phyloP scores from a whole-genome alignment of 2,888 invertebrate species.

The Microplitis deprimator region DNA sequence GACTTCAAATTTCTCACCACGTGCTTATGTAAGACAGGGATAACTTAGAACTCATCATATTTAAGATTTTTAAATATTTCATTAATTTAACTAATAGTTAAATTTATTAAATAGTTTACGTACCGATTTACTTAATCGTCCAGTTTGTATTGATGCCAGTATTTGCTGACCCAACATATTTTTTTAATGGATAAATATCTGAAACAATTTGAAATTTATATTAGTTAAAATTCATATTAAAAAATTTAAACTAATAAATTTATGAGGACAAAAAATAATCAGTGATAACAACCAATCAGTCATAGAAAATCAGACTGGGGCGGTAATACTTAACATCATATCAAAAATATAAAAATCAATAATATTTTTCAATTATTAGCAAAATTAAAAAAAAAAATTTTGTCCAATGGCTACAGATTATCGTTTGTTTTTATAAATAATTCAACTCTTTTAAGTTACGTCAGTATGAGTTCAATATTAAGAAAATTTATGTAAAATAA shows the following conservation, averaged over 20 bases:
- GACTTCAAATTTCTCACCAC: slow-evolving; percentile 58
- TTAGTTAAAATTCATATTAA: slow-evolving; percentile 15
- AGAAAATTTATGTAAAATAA: no score
- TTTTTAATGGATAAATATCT: not conserved
- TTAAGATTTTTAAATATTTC: slow-evolving; percentile 21
- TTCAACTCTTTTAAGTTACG: no score
- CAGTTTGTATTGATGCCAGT: not conserved
- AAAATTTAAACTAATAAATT: not conserved
- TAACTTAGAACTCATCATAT: slow-evolving; percentile 63
- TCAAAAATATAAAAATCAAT: slow-evolving; percentile 25
- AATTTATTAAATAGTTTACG: not conserved
- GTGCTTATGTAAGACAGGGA: slow-evolving; percentile 64
- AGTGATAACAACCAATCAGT: slow-evolving; percentile 59
- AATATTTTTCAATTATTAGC: not conserved
- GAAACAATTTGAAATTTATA: not conserved
- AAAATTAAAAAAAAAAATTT: no score
- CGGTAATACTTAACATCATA: slow-evolving; percentile 61
- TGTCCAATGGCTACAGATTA: no score
- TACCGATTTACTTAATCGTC: not conserved
- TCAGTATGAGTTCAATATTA: no score
- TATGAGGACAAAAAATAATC: not conserved
- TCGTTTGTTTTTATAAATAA: no score
- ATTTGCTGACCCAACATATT: not conserved
- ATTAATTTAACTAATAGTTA: not conserved
- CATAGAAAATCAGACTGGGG: slow-evolving; percentile 66